Percentiles rank a stretch among this genome's conserved stretches.
Evolutionary conservation across 92 coral and sea anemone species (phyloP).

Genomic region (Umimayanthus chanpuru): DNA sequence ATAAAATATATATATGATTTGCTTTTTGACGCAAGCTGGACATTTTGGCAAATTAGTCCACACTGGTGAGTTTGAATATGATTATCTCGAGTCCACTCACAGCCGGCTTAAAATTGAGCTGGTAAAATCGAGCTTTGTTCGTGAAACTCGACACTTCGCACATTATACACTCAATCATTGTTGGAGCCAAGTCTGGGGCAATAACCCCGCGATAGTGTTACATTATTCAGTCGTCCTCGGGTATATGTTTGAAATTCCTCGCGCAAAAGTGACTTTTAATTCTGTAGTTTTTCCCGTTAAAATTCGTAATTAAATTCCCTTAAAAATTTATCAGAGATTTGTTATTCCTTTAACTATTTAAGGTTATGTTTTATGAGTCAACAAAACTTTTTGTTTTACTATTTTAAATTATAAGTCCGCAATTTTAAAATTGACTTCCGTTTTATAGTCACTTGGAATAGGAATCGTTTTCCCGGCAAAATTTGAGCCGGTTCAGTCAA

Average conservation of each 20-base stretch:
- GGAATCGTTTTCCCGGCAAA: no score
- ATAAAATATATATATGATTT: neutral
- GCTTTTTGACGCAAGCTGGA: neutral
- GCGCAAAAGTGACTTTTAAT: neutral
- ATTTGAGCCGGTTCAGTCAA: no score
- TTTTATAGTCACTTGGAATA: no score
- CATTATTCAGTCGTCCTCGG: conserved; percentile 5
- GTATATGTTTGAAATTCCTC: conserved; percentile 1
- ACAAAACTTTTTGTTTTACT: neutral
- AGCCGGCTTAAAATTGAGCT: conserved; percentile 35
- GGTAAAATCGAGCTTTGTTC: conserved; percentile 66
- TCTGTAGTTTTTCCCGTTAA: neutral
- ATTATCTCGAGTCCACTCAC: neutral
- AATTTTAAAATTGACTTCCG: neutral
- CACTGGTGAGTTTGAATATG: neutral
- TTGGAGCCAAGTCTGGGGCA: conserved; percentile 39
- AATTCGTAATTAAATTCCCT: neutral
- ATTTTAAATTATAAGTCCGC: neutral
- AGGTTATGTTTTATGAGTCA: neutral
- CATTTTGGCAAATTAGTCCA: neutral
- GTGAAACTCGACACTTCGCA: conserved; percentile 58
- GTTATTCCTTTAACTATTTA: neutral
- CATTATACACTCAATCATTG: conserved; percentile 86
- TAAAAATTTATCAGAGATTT: neutral
- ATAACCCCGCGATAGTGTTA: conserved; percentile 37